Evolutionary conservation across 2,797 vertebrate genomes (phyloP), one percentile per base, ranked within the genome.

Genomic region (Leptoclinus maculatus): DNA sequence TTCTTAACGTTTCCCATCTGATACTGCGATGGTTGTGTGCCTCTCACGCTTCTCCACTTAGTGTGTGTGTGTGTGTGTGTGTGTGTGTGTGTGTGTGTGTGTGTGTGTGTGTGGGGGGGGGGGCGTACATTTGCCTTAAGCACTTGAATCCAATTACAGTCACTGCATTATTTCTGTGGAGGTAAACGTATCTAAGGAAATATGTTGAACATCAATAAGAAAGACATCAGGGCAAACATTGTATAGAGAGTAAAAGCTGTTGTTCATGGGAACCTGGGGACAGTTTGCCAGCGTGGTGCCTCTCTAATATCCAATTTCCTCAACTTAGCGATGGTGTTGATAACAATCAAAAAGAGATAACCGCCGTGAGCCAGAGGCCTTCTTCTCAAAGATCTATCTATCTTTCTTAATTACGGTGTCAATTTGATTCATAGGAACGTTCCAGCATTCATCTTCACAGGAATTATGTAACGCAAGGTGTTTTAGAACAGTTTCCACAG

Each of bases 401-500:
- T 79, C 66, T 83, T 74, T 82, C 63, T 89, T 89, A 92, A 94
- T 92, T 91, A 92, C 34, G 66, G 29, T 84, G 89, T 91, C 93
- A 92, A 0, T 56, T 65, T 91, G 88, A 92, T 94, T 92, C 88
- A 89, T 83, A 43, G 78, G 82, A 71, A 79, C 9, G 19, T 56
- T 74, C 47, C 72, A 29, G 53, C 27, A n/a, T 81, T 83, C 62
- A 70, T 84, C 80, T 79, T 71, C 12, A 45, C 43, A 67, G 54
- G 43, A 69, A 77, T 78, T 67, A 43, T 73, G 36, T 76, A 56
- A 16, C 53, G 16, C 5, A 5, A 14, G 54, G 27, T 36, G 27
- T 43, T 23, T 49, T 7, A 12, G 16, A 27, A 56, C 29, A 12
- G 17, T 58, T 76, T 51, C 49, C 9, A 23, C 8, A 39, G 34